Base-by-base conservation (phyloP, 2,888 invertebrate genomes). In the Drosophila differens region DNA sequence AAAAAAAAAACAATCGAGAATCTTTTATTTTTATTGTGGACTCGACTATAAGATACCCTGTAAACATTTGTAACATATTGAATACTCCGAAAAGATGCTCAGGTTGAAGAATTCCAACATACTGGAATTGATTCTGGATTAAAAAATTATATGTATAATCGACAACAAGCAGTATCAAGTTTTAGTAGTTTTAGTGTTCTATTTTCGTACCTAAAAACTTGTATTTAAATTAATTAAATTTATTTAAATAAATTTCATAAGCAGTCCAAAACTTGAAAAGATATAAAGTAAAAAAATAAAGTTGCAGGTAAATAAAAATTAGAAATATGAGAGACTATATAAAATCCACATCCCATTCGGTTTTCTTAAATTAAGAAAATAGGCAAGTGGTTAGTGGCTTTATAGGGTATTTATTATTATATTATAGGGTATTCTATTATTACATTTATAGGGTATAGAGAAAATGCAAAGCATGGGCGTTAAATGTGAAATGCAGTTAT, bases 401-500 rank as follows among this genome's bases (percentile, higher is more conserved):
- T 22, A 22, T 47, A 47, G 33, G 33, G 33, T 14, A 35, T 35
- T 35, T 35, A 35, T 35, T 35, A 35, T 35, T 14, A 35, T 14
- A 35, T 4, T 4, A 35, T 14, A 14, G 14, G 14, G 33, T 1
- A 14, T 35, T 14, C 0, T 4, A 35, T 35, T 35, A 35, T 5
- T 4, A 25, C 41, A 39, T 35, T 41, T 44, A 14, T 6, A 58
- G 69, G 58, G 68, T 69, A 57, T 57, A 37, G 1, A 28, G 60
- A 51, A 49, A 41, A 69, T 64, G 55, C 53, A 61, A 57, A 53
- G 47, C 47, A 49, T 63, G 55, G 55, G 12, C 25, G 39, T 37
- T 32, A 57, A 72, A 55, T 72, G 41, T 44, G 59, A 57, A 72
- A 55, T 73, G 54, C 51, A 65, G 32, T 41, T 64, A 32, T 47